phyloP scores from a whole-genome alignment of 2,797 vertebrate species.

The Dipus sagitta region DNA sequence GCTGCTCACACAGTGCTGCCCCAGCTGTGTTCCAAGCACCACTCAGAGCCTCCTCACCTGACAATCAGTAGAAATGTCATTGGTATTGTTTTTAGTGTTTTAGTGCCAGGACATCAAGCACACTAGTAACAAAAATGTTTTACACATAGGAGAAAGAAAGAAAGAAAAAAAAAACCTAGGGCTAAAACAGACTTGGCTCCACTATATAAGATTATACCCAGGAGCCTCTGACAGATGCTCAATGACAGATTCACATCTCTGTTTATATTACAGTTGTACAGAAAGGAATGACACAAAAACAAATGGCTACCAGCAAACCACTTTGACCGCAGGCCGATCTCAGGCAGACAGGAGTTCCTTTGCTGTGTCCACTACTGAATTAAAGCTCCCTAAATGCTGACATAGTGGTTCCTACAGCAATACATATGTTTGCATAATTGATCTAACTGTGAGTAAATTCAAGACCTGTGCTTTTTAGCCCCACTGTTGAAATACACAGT shows the following conservation, averaged over 20 bases:
- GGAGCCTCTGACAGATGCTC: neutral
- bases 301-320: slow-evolving; percentile 2
- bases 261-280: slow-evolving; percentile 38
- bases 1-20: fast-evolving
- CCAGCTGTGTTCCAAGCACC: neutral
- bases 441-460: neutral
- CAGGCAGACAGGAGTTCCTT: slow-evolving; percentile 9
- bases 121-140: slow-evolving; percentile 6
- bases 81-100: neutral
- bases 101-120: slow-evolving; percentile 29
- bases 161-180: neutral
- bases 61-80: neutral
- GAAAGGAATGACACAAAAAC: neutral
- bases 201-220: slow-evolving; percentile 39
- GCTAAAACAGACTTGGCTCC: neutral
- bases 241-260: slow-evolving; percentile 56
- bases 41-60: neutral
- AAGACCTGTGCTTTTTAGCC: slow-evolving; percentile 51
- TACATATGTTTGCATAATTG: slow-evolving; percentile 13
- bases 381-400: slow-evolving; percentile 54
- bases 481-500: neutral
- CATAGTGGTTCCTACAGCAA: neutral
- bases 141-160: neutral
- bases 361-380: slow-evolving; percentile 29
- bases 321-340: slow-evolving; percentile 12